These are phyloP conservation scores for Myiotriccus ornatus DNA, from an alignment of 2,797 vertebrate genomes.

Conservation along the genomic window DNA sequence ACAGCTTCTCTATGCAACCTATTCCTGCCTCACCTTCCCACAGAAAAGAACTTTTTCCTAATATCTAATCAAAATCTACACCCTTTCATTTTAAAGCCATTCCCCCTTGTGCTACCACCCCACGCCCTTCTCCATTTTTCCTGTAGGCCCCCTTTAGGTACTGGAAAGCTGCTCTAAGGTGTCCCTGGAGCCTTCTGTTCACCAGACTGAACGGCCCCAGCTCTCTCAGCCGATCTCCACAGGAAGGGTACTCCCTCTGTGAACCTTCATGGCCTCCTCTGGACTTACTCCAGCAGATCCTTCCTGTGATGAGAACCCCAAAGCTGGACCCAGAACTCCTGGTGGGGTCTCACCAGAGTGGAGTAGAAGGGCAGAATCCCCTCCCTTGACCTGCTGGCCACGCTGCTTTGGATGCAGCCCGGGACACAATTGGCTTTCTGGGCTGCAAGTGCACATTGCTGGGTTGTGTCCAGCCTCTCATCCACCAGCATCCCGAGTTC, in stretches of 20 bases:
- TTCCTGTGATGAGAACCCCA: not conserved
- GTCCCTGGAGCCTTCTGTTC: not conserved
- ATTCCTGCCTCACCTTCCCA: not conserved
- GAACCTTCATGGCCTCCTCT: not conserved
- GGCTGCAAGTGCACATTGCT: not conserved
- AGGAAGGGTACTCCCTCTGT: not conserved
- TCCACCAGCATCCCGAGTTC: fast-evolving
- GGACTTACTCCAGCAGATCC: fast-evolving
- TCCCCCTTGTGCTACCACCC: not conserved
- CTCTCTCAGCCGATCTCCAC: not conserved
- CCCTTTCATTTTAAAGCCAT: not conserved
- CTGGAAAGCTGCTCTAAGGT: not conserved
- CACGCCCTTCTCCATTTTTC: not conserved
- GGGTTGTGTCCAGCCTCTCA: not conserved
- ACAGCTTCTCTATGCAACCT: not conserved
- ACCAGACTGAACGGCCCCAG: not conserved
- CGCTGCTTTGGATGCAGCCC: not conserved
- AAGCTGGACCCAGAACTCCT: not conserved
- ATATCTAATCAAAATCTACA: not conserved
- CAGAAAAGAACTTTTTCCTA: not conserved
- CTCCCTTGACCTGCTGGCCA: not conserved
- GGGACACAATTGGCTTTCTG: not conserved
- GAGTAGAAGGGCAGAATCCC: not conserved
- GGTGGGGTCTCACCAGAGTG: not conserved
- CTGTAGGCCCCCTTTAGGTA: not conserved